These are phyloP conservation scores for Spongilla lacustris DNA, from an alignment of 37 sponge, comb jelly and placozoan species.

Conservation along the genomic window DNA sequence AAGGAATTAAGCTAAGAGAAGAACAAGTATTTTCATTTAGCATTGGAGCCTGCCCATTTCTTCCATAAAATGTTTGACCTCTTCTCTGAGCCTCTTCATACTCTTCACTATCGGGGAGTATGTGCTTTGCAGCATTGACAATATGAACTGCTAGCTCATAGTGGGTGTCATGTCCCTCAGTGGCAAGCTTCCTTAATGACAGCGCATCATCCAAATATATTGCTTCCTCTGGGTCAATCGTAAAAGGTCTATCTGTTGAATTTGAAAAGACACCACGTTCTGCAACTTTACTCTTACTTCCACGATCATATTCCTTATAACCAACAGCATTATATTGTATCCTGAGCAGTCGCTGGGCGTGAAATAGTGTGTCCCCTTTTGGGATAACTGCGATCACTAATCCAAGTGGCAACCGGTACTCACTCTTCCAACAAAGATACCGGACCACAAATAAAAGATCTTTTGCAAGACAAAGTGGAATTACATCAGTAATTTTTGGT, in stretches of 20 bases:
- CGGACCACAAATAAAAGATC: constrained; percentile 54
- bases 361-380: constrained; percentile 22
- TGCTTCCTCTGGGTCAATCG: constrained; percentile 61
- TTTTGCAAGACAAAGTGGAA: constrained; percentile 40
- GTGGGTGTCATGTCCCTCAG: neutral
- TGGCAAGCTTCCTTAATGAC: neutral
- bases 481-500: constrained; percentile 43
- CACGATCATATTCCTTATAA: neutral
- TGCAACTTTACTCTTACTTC: no score
- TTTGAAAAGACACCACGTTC: neutral
- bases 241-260: constrained; percentile 24
- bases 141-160: constrained; percentile 61
- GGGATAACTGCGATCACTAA: constrained; percentile 54
- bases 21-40: neutral
- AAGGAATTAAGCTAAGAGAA: constrained; percentile 6
- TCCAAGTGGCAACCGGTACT: constrained; percentile 51
- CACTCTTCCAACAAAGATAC: constrained; percentile 34
- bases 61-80: constrained; percentile 30
- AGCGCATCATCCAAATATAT: constrained; percentile 56
- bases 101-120: neutral
- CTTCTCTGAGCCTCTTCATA: constrained; percentile 11
- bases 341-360: constrained; percentile 47
- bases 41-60: neutral
- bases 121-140: constrained; percentile 18
- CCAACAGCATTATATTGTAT: constrained; percentile 2